phyloP scores from a whole-genome alignment of 2,797 vertebrate genomes.

The Scolopax rusticola region DNA sequence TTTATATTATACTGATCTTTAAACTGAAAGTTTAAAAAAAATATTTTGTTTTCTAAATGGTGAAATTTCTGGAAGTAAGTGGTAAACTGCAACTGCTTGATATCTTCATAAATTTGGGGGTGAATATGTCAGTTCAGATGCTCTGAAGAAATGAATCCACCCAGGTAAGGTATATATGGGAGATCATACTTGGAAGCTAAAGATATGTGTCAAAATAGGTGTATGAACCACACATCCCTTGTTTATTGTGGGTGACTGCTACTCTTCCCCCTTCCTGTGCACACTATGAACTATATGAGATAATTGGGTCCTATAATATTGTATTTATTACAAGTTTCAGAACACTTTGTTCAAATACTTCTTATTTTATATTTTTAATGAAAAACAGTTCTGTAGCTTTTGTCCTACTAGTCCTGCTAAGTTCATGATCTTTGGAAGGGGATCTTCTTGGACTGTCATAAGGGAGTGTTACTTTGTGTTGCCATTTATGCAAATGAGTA shows the following conservation, averaged over 20 bases:
- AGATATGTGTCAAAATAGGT: neutral
- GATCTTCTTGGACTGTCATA: neutral
- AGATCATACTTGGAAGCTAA: neutral
- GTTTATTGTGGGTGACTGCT: neutral
- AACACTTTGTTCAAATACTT: neutral
- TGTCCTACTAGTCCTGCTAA: neutral
- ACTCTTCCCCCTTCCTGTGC: neutral
- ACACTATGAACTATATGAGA: neutral
- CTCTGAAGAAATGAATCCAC: neutral
- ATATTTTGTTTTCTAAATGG: neutral
- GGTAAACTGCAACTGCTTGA: neutral
- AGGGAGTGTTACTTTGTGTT: neutral
- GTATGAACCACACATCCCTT: neutral
- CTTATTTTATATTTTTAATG: neutral
- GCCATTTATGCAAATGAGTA: neutral
- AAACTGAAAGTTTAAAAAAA: neutral
- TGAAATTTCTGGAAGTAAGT: neutral
- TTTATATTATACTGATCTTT: neutral
- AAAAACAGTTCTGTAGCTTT: neutral
- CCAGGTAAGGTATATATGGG: neutral
- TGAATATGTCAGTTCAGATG: neutral
- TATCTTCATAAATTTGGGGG: neutral
- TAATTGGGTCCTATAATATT: neutral
- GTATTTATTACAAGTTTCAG: neutral
- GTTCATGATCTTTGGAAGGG: neutral